These are phyloP conservation scores for Tyrannus savana DNA, from an alignment of 2,113 vertebrate genomes.

Conservation along the genomic window DNA sequence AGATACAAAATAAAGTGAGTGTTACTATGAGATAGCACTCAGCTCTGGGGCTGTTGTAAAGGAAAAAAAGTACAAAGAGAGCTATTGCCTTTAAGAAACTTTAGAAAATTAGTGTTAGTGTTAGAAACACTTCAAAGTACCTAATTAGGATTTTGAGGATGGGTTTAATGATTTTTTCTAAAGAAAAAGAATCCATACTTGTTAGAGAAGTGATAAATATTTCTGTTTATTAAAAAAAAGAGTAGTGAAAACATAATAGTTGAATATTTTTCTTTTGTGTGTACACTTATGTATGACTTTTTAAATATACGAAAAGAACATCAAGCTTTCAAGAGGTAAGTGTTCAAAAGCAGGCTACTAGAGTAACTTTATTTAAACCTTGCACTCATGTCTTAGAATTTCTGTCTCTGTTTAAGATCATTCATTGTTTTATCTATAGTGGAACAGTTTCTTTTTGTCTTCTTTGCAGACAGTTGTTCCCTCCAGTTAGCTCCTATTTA, in stretches of 20 bases:
- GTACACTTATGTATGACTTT: rapidly evolving
- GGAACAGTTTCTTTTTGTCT: background rate
- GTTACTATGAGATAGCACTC: slow-evolving; percentile 14
- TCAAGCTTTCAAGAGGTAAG: background rate
- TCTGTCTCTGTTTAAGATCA: background rate
- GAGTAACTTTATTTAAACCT: background rate
- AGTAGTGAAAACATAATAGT: background rate
- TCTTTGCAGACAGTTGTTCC: background rate
- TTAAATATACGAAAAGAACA: background rate
- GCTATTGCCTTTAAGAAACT: slow-evolving; percentile 7
- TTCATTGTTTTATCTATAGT: background rate
- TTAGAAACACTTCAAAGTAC: background rate
- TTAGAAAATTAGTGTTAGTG: background rate
- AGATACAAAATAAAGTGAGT: slow-evolving; percentile 18
- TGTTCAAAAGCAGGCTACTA: background rate
- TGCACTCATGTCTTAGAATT: background rate
- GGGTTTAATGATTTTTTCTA: background rate
- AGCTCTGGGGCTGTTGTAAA: background rate
- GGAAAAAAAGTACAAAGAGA: background rate
- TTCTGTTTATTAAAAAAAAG: background rate
- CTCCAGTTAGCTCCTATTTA: background rate
- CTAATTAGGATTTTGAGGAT: background rate
- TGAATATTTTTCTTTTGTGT: background rate
- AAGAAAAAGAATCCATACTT: background rate
- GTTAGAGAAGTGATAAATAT: background rate